Evolutionary conservation across 2,888 invertebrate species (phyloP).

Genomic region (Rhagophthalmus giganteus): DNA sequence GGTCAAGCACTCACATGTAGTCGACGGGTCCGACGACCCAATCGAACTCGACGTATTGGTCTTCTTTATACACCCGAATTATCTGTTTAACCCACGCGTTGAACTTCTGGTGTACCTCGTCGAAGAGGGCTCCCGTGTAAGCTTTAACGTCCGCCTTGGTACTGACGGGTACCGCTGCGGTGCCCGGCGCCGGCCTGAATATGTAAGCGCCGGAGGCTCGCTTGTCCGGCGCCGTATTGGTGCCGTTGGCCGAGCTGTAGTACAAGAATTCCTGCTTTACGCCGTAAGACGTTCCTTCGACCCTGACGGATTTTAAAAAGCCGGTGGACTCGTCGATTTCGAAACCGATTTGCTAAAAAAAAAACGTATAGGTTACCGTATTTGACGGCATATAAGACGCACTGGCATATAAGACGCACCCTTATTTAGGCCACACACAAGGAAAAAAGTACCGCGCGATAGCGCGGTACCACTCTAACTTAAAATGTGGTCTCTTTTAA

Average conservation of each 20-base stretch:
- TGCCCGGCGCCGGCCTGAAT: slow-evolving; percentile 64
- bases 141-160: slow-evolving; percentile 34
- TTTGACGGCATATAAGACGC: no score
- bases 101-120: slow-evolving; percentile 70
- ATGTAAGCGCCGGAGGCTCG: slow-evolving; percentile 92
- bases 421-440: no score
- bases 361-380: no score
- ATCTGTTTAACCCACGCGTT: slow-evolving; percentile 72
- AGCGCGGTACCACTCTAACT: no score
- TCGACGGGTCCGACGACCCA: slow-evolving; percentile 80
- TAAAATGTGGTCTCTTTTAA: no score
- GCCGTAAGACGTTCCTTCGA: slow-evolving; percentile 51
- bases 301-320: slow-evolving; percentile 57
- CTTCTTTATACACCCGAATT: slow-evolving; percentile 66
- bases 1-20: slow-evolving; percentile 59
- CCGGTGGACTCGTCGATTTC: slow-evolving; percentile 61
- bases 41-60: slow-evolving; percentile 66
- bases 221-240: slow-evolving; percentile 64
- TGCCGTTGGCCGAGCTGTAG: slow-evolving; percentile 66
- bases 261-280: slow-evolving; percentile 69
- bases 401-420: no score
- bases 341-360: slow-evolving; percentile 50
- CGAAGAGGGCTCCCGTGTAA: slow-evolving; percentile 52
- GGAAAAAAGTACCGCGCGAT: no score
- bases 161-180: slow-evolving; percentile 22